Base-by-base conservation (phyloP, 2,797 vertebrate species). In the Pangasius djambal region DNA sequence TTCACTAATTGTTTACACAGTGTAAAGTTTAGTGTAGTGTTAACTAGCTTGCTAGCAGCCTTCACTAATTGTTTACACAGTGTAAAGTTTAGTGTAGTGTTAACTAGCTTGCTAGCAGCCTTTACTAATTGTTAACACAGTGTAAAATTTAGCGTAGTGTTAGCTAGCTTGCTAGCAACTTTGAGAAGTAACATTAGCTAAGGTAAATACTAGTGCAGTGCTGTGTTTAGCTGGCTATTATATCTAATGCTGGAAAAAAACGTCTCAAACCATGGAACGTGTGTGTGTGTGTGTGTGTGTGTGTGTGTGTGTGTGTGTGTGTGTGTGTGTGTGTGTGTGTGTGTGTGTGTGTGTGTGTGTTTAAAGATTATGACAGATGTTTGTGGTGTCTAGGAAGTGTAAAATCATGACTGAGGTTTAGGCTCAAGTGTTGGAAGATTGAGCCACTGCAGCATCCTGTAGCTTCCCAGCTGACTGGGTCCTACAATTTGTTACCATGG, bases 251-350 rank as follows among this genome's bases (percentile, higher is more conserved):
- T 74, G 70, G 44, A 74, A 74, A 5, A 74, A 44, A 74, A 72
- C 34, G 65, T 37, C 8, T 40, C 18, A 72, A 72, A 72, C 6
- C 16, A 18, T 72, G 20, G 37, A 3, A 13, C 31, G 44, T 52
- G 48, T 52, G 72, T 75, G 20, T 10, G 18, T 44, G 70, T 74
- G 70, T 72, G 37, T 72, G 34, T 72, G 69, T 72, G 16, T 72
- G 69, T 72, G 69, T 74, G 72, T 75, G 40, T 75, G 40, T 75
- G 72, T 75, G 72, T 75, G 20, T 74, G 34, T n/a, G n/a, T n/a
- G n/a, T n/a, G n/a, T n/a, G n/a, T n/a, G 69, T 72, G 34, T 72
- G 69, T 72, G 18, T 72, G 70, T 72, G 70, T 40, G 69, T 72
- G 70, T 74, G 20, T 74, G 70, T 74, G 9, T 25, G 72, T 75